Evolutionary conservation across 64 coral and sea anemone species (phyloP).

Genomic region (Orbicella faveolata): DNA sequence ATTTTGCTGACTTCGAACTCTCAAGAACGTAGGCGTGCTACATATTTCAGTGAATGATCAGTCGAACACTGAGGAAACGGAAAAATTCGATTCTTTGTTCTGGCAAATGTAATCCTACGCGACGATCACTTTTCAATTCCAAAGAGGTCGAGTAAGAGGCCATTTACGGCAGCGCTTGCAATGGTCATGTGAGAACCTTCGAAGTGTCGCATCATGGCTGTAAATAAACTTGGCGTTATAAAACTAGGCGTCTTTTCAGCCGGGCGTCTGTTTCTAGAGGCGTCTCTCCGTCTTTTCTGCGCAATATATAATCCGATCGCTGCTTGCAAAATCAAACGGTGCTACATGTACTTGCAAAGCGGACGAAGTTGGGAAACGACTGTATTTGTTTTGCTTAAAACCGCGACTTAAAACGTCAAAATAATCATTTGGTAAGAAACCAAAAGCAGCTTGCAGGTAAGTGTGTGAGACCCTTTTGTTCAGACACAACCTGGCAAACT

Average conservation of each 20-base stretch:
- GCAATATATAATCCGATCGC: not conserved
- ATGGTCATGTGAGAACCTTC: slow-evolving; percentile 26
- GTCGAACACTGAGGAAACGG: not conserved
- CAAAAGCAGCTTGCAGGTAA: not conserved
- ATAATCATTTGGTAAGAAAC: not conserved
- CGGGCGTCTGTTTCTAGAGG: not conserved
- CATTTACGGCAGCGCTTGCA: not conserved
- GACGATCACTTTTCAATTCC: not conserved
- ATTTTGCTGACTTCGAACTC: not conserved
- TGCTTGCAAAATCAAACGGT: not conserved
- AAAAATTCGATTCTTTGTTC: not conserved
- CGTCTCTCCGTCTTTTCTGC: not conserved
- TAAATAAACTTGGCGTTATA: not conserved
- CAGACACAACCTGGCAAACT: not conserved
- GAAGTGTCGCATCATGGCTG: slow-evolving; percentile 11
- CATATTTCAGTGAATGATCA: not conserved
- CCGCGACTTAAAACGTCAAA: not conserved
- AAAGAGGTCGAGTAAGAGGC: not conserved
- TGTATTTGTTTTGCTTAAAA: not conserved
- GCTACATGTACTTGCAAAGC: not conserved
- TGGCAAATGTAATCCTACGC: not conserved
- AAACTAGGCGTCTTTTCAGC: not conserved
- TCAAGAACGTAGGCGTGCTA: not conserved
- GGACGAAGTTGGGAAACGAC: too few relatives aligned
- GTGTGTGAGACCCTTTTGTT: not conserved